These are phyloP conservation scores for Zaprionus camerounensis DNA, from an alignment of 1,140 invertebrate species.

Conservation along the genomic window DNA sequence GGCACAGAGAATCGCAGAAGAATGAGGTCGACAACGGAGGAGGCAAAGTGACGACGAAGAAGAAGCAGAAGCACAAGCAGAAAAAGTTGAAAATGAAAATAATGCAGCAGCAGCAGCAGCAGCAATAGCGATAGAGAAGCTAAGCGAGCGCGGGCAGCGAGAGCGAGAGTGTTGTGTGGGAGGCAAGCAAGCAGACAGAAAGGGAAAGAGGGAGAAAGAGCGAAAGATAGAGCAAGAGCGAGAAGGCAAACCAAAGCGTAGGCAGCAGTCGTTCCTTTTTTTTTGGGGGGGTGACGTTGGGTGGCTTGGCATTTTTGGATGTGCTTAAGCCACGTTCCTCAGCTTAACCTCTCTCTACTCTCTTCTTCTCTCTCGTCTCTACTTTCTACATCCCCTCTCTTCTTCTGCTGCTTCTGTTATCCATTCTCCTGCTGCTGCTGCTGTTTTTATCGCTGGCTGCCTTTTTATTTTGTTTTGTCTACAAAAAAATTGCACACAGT, in stretches of 20 bases:
- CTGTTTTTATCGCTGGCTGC: slow-evolving; percentile 22
- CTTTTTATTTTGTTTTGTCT: slow-evolving; percentile 57
- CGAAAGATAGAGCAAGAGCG: background rate
- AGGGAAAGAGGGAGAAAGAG: background rate
- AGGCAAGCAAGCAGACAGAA: slow-evolving; percentile 10
- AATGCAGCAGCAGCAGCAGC: slow-evolving; percentile 64
- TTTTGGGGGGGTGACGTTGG: background rate
- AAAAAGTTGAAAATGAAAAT: slow-evolving; percentile 81
- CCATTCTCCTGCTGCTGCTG: background rate
- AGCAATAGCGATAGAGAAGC: slow-evolving; percentile 14
- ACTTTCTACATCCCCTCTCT: background rate
- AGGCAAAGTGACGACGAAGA: slow-evolving; percentile 21
- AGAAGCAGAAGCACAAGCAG: slow-evolving; percentile 32
- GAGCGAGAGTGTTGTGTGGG: slow-evolving; percentile 55
- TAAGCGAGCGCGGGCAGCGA: slow-evolving; percentile 18
- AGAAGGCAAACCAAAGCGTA: slow-evolving; percentile 27
- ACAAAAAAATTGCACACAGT: slow-evolving; percentile 40
- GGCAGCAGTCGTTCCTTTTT: slow-evolving; percentile 19
- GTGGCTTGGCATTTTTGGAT: slow-evolving; percentile 14
- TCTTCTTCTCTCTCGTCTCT: no score
- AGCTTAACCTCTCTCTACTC: background rate
- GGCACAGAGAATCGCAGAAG: slow-evolving; percentile 28
- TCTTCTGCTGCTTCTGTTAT: background rate
- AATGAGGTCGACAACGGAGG: slow-evolving; percentile 63
- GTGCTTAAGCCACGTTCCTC: slow-evolving; percentile 23